Evolutionary conservation across 2,888 invertebrate genomes (phyloP), one percentile per base, ranked within the genome.

Genomic region (Agrilus cyanescens): DNA sequence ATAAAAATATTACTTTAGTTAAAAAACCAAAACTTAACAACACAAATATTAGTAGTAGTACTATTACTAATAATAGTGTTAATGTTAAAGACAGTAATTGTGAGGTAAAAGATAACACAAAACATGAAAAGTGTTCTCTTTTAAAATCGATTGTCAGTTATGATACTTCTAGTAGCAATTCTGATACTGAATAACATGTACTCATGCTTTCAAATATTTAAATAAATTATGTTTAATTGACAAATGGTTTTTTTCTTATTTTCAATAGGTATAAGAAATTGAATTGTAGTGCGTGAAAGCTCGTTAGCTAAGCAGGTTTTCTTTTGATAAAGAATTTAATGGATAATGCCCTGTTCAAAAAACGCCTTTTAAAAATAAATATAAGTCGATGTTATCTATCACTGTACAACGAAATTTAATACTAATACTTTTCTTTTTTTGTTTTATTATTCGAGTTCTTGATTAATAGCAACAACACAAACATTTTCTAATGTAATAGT

Each of bases 401-500:
- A 20, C 2, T 20, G 6, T 5, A 5, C 6, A 45, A 25, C 34
- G 33, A 4, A 39, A 10, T 16, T 14, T 33, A n/a, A 32, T n/a
- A 25, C n/a, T 37, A 15, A 46, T 50, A 34, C 18, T 32, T 41
- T 12, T 32, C 10, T 25, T 25, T 10, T 25, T 8, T 25, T 25
- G 10, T 4, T 25, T 25, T 13, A 35, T 20, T 16, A 20, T 4
- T 12, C 43, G 37, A 39, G 16, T 42, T 50, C 50, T 48, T 50
- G 41, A 50, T 61, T 69, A 29, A 52, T 61, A 15, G 81, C 86
- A 29, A 88, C 63, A 40, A 90, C 74, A 58, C 84, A 85, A 40
- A 85, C 73, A 68, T 90, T 90, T 66, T 90, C 90, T 25, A 80
- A 70, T 0, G 89, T 85, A 8, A 84, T 71, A 14, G 68, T 64